phyloP scores from a whole-genome alignment of 64 coral and sea anemone species.

The Hydrozoanthus tunicans region DNA sequence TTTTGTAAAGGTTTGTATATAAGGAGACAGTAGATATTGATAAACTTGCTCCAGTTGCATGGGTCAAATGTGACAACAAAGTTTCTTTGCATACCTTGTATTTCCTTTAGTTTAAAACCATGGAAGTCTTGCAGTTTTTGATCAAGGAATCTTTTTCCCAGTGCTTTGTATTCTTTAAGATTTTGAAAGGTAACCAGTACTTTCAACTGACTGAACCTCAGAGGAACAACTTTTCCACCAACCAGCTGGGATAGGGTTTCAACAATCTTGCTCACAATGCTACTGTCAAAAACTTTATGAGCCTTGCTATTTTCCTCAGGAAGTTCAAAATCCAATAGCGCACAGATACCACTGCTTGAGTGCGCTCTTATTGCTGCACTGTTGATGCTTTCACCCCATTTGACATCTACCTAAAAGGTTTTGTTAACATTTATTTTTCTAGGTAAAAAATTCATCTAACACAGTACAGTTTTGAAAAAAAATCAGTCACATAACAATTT shows the following conservation, averaged over 20 bases:
- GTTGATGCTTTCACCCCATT: slow-evolving; percentile 45
- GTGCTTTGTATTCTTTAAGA: slow-evolving; percentile 54
- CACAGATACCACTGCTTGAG: slow-evolving; percentile 56
- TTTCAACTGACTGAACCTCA: slow-evolving; percentile 50
- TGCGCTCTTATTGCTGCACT: not conserved
- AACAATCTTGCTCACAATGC: slow-evolving; percentile 44
- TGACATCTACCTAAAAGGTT: slow-evolving; percentile 26
- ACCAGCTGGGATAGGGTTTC: slow-evolving; percentile 52
- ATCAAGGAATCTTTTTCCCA: slow-evolving; percentile 79
- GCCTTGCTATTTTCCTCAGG: not conserved
- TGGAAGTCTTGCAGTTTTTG: slow-evolving; percentile 62
- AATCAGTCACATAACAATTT: too few relatives aligned
- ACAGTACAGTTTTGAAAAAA: too few relatives aligned
- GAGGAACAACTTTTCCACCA: slow-evolving; percentile 43
- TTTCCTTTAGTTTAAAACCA: slow-evolving; percentile 73
- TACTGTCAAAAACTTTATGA: slow-evolving; percentile 24
- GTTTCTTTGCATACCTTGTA: slow-evolving; percentile 58
- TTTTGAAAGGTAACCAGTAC: slow-evolving; percentile 62
- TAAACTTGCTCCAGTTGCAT: not conserved
- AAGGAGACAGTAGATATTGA: too few relatives aligned
- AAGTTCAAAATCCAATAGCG: slow-evolving; percentile 69
- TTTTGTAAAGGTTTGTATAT: too few relatives aligned
- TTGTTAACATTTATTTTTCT: too few relatives aligned
- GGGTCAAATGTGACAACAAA: not conserved
- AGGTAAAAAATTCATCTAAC: not conserved